Evolutionary conservation across 2,888 invertebrate species (phyloP), one percentile per base, ranked within the genome.

Genomic region (Teleogryllus oceanicus): DNA sequence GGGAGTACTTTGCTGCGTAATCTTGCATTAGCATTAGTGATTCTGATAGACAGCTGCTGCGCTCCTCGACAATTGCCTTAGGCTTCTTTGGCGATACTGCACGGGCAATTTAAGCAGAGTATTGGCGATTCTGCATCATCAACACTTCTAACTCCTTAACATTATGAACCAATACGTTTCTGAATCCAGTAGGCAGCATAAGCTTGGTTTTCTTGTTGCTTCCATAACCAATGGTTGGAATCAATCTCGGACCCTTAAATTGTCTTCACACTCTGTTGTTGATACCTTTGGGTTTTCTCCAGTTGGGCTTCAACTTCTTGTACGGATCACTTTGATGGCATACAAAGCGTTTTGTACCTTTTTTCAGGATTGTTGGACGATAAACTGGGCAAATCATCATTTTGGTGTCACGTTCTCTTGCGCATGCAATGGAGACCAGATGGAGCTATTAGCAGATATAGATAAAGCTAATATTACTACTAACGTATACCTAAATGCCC

Each of bases 261-360:
- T 98, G 93, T 87, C 99, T 94, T 84, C 99, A 93, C 78, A 99
- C 99, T 89, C 99, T 93, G 93, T 99, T 99, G 90, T 99, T 99
- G 89, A 99, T 99, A 96, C 99, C 99, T 90, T 98, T 98, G 24
- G 99, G 99, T 90, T 98, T 99, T 87, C 99, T 94, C 99, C 99
- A 99, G 92, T 96, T 97, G 84, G 94, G 92, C 96, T 95, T 96
- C 84, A 98, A 91, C 89, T 97, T 97, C 84, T 93, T 93, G 94
- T 98, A 99, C 87, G 99, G 93, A 89, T 99, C 99, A 86, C 97
- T 97, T 89, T 99, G 99, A 89, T 99, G 99, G 84, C 99, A 94
- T 86, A 96, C 97, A 89, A 99, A 99, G 89, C 96, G 96, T 91
- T 98, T 98, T 85, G 96, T 96, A 89, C 98, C 93, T 91, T 99